Evolutionary conservation across 2,888 invertebrate species (phyloP).

Genomic region (Hypsopygia costalis): DNA sequence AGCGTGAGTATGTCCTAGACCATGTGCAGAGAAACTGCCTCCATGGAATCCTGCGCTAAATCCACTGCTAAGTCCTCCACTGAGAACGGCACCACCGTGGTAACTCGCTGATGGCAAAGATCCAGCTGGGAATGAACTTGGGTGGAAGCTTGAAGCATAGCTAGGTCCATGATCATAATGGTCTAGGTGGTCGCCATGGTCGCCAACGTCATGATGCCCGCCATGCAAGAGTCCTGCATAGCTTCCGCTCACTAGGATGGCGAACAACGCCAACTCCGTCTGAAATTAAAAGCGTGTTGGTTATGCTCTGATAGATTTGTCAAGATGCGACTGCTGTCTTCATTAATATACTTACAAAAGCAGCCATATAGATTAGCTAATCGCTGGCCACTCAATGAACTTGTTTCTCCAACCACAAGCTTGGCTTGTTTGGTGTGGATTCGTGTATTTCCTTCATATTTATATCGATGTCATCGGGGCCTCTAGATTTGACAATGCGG

Average conservation of each 20-base stretch:
- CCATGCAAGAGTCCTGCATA: constrained; percentile 56
- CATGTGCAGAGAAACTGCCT: constrained; percentile 3
- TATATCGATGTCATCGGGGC: constrained; percentile 57
- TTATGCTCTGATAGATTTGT: not conserved
- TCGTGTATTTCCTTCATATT: constrained; percentile 59
- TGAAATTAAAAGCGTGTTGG: constrained; percentile 40
- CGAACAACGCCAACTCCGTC: constrained; percentile 65
- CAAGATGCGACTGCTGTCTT: not conserved
- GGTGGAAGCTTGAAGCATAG: constrained; percentile 51
- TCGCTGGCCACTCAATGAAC: constrained; percentile 65
- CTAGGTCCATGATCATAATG: constrained; percentile 19
- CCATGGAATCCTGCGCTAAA: not conserved
- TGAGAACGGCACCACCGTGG: constrained; percentile 15
- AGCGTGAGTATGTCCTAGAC: constrained; percentile 9
- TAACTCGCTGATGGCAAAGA: constrained; percentile 61
- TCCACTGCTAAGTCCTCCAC: constrained; percentile 12
- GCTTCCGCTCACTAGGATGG: constrained; percentile 62
- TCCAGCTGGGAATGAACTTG: constrained; percentile 65
- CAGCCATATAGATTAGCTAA: constrained; percentile 76
- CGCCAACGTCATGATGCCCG: constrained; percentile 31
- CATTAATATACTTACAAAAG: constrained; percentile 62
- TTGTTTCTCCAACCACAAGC: constrained; percentile 63
- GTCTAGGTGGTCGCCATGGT: constrained; percentile 22
- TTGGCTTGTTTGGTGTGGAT: constrained; percentile 63
- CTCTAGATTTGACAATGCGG: constrained; percentile 40